A percentile compares a stretch with the other conserved stretches of the same genome.
phyloP scores from a whole-genome alignment of 2,888 invertebrate genomes.

The Eupithecia vulgata region DNA sequence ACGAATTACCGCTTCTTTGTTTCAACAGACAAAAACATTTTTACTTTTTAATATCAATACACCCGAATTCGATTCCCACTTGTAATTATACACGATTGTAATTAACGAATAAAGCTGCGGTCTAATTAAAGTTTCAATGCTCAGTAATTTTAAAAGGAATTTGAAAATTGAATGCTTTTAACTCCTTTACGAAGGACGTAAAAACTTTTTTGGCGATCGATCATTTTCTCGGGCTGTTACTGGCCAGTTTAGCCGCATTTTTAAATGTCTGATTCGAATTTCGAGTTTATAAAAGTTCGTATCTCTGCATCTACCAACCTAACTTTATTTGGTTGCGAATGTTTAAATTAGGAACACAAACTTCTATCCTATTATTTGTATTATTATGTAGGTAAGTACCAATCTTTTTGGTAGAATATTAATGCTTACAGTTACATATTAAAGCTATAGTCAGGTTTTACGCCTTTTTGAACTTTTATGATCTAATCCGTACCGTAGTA shows the following conservation, averaged over 20 bases:
- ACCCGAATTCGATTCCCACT: conserved; percentile 64
- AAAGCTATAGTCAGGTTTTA: conserved; percentile 19
- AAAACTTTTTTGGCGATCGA: conserved; percentile 47
- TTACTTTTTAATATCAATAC: conserved; percentile 68
- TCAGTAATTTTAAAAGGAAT: conserved; percentile 51
- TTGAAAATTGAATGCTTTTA: conserved; percentile 53
- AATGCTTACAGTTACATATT: not conserved
- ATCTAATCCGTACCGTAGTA: conserved; percentile 44
- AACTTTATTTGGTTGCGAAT: not conserved
- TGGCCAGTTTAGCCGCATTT: conserved; percentile 43
- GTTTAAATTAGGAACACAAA: no score
- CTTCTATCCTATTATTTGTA: not conserved
- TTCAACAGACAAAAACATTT: conserved; percentile 76
- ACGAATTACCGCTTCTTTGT: conserved; percentile 80
- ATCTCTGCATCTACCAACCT: not conserved
- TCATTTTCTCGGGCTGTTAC: conserved; percentile 45
- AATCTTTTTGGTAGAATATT: no score
- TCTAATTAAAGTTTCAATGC: conserved; percentile 71
- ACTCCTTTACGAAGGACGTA: conserved; percentile 45
- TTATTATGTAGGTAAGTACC: not conserved
- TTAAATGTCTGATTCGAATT: conserved; percentile 39
- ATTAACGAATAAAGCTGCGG: conserved; percentile 62
- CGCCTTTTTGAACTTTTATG: conserved; percentile 30
- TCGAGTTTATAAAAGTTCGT: conserved; percentile 31
- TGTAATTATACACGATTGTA: conserved; percentile 70